A percentile compares a stretch with the other conserved stretches of the same genome.
These are phyloP conservation scores for Cataglyphis cursor DNA, from an alignment of 2,888 invertebrate genomes.

Conservation along the genomic window DNA sequence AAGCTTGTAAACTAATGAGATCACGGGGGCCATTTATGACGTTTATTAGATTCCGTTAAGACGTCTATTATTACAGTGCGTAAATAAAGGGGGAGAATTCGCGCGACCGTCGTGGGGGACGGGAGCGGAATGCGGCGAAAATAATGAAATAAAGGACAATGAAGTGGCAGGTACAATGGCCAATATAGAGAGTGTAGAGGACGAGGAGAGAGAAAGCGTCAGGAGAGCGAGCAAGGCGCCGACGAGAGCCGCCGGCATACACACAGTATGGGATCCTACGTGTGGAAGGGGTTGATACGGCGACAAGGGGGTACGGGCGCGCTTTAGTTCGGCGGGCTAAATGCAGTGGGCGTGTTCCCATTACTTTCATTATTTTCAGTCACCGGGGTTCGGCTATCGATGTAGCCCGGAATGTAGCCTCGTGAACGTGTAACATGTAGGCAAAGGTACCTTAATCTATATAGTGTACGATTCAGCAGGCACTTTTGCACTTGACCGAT, in stretches of 20 bases:
- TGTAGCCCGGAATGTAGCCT: conserved; percentile 54
- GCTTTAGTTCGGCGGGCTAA: conserved; percentile 76
- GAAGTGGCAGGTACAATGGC: conserved; percentile 84
- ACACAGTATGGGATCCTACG: conserved; percentile 24
- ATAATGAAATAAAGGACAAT: conserved; percentile 84
- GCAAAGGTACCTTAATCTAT: neutral
- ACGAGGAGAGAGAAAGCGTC: neutral
- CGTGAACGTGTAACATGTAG: neutral
- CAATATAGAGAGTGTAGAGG: conserved; percentile 74
- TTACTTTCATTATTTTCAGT: conserved; percentile 86
- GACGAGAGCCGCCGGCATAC: conserved; percentile 53
- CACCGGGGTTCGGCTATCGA: conserved; percentile 81
- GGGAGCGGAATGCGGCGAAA: conserved; percentile 79
- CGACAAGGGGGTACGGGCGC: conserved; percentile 61
- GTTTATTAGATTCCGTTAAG: conserved; percentile 86
- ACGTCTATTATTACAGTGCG: conserved; percentile 82
- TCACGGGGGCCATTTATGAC: conserved; percentile 81
- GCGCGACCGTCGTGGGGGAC: conserved; percentile 62
- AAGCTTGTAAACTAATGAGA: conserved; percentile 77
- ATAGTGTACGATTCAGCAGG: neutral
- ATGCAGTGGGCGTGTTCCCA: conserved; percentile 87
- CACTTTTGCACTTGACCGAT: neutral
- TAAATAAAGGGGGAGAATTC: conserved; percentile 77
- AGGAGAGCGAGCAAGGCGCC: conserved; percentile 71
- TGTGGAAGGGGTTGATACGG: conserved; percentile 38